Base-by-base conservation (phyloP, 2,113 vertebrate species). In the Dipodomys merriami region DNA sequence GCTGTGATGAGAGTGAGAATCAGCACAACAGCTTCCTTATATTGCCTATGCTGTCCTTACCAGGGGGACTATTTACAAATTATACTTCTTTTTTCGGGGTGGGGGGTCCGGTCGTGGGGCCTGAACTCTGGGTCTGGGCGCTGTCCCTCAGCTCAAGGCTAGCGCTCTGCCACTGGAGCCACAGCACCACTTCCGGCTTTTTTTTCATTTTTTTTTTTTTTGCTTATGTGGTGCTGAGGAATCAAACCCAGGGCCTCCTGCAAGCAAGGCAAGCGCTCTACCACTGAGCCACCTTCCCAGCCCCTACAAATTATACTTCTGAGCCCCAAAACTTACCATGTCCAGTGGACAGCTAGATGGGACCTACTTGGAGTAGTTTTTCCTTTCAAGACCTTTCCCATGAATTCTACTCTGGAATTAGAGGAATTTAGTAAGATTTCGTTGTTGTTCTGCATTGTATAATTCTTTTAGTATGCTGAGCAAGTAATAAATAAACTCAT, bases 381-480 rank as follows among this genome's bases (percentile, higher is more conserved):
- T 69, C 68, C 33, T 72, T 49, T 86, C 13, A 82, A 67, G 22
- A 79, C 73, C 35, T 86, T 3, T 64, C 35, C n/a, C 18, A 1
- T 84, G 30, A 89, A 81, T 86, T 94, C 57, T 19, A 19, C 74
- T 88, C 74, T 85, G 53, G 25, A 67, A 20, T 39, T 49, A 72
- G 6, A 35, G 2, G 83, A 27, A 5, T 60, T 77, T 82, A 65
- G 19, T 93, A 76, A 92, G 25, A 72, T 88, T 85, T 78, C 33
- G 35, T 7, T 7, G 44, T 72, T 74, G 30, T 88, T 83, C 19
- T 67, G 4, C 57, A 5, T 72, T 15, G 2, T 80, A 73, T 76
- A 57, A 53, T 44, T 81, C 35, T 90, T 74, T 84, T 53, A 89
- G 80, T 85, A 33, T 91, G 18, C 77, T 88, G 65, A 94, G 18